These are phyloP conservation scores for Acrocephalus scirpaceus DNA, from an alignment of 2,797 vertebrate species.

Conservation along the genomic window DNA sequence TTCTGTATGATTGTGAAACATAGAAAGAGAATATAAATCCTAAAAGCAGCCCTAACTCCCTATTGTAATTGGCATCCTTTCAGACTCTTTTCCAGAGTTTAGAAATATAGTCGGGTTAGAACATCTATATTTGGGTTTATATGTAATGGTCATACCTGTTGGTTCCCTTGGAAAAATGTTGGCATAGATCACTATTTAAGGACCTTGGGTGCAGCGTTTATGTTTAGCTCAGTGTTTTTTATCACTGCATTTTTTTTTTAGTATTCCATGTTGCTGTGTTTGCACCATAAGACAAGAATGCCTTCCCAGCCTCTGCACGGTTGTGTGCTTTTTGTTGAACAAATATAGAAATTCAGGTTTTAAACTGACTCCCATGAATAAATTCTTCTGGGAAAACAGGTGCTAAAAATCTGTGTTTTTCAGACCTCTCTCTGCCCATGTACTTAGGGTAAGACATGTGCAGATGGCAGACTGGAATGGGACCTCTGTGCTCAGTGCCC, in stretches of 20 bases:
- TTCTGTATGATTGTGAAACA: background rate
- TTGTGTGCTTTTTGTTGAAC: background rate
- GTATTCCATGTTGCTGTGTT: background rate
- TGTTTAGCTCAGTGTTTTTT: conserved; percentile 8
- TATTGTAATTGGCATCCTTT: conserved; percentile 20
- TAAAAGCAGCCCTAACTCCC: background rate
- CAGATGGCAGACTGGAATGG: background rate
- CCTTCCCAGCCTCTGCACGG: background rate
- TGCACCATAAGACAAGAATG: background rate
- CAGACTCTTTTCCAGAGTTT: conserved; percentile 1
- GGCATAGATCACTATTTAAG: background rate
- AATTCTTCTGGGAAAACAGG: background rate
- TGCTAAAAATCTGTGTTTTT: background rate
- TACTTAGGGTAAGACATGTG: background rate
- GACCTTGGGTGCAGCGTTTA: background rate
- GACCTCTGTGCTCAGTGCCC: background rate
- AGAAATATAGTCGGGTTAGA: background rate
- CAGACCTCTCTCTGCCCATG: background rate
- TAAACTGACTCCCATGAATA: background rate
- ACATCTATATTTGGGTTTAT: conserved; percentile 50
- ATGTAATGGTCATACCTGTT: conserved; percentile 17
- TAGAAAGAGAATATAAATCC: background rate
- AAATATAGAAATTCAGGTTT: background rate
- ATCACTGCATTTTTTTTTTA: background rate
- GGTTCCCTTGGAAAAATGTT: background rate